Conservation (phyloP, 2,888 invertebrate species). For the Fragum whitleyi region DNA sequence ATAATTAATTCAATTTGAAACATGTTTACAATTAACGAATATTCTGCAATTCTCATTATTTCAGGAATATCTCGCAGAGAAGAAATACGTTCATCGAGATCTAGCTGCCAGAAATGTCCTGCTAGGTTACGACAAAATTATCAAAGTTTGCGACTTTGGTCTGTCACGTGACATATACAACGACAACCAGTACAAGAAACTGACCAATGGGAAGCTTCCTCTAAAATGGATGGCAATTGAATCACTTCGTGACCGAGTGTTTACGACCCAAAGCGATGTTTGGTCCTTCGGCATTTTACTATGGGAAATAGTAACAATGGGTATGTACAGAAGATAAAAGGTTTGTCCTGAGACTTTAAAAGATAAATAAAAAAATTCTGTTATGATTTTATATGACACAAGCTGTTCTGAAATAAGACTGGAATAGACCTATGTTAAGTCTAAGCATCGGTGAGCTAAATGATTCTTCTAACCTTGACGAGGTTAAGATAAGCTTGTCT, state of each 20-base stretch:
- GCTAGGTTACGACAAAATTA: conserved; percentile 84
- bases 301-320: conserved; percentile 95
- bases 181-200: conserved; percentile 93
- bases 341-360: background rate
- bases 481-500: no score
- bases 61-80: conserved; percentile 92
- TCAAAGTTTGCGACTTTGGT: conserved; percentile 96
- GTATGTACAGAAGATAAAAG: conserved; percentile 84
- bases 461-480: no score
- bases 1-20: no score
- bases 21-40: no score
- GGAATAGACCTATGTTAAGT: no score
- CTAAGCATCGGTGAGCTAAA: no score
- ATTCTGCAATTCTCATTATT: no score
- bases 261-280: conserved; percentile 93
- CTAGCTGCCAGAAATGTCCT: conserved; percentile 94
- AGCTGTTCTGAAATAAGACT: no score
- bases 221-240: conserved; percentile 85
- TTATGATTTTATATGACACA: no score
- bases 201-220: conserved; percentile 84
- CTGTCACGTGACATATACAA: conserved; percentile 94
- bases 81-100: conserved; percentile 95
- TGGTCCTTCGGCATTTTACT: conserved; percentile 95
- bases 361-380: no score
- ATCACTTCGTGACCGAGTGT: conserved; percentile 88